Base-by-base conservation (phyloP, 2,888 invertebrate species). In the Caenorhabditis sp. region DNA sequence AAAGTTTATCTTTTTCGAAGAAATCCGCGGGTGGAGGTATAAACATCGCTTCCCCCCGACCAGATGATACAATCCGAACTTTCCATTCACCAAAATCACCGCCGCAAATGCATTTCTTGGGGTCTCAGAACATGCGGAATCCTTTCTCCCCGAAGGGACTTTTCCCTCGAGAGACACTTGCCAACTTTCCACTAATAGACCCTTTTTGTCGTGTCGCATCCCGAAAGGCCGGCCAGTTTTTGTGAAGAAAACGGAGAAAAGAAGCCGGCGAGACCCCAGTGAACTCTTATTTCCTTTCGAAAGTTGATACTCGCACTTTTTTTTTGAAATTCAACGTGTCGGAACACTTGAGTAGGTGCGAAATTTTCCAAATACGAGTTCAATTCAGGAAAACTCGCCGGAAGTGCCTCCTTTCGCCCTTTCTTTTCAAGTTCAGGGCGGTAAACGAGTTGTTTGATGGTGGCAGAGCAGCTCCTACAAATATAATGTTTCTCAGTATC, bases 141-240 rank as follows among this genome's bases (percentile, higher is more conserved):
- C 30, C 50, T n/a, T n/a, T n/a, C n/a, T n/a, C n/a, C n/a, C n/a
- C n/a, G n/a, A n/a, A n/a, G 32, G 41, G 27, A 9, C 13, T 58
- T 59, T 56, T 65, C 65, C 73, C 73, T 73, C 27, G 73, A 73
- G 73, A 73, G 73, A 73, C 59, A 65, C 73, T 73, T 72, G 72
- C 72, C 72, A 72, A 72, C 72, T 72, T 72, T 56, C 65, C 39
- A 73, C 73, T 73, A 73, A 65, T 73, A 73, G 73, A 73, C 65
- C 73, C 65, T 73, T 73, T 73, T 73, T 72, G 72, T 72, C 63
- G 45, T 63, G 62, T 62, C 43, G 61, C 70, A 70, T 61, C 35
- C 59, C 59, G 35, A 13, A 22, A 2, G 6, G 9, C 27, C 8
- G 9, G 43, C 41, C 39, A 46, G 62, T 43, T 55, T 55, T 63